These are phyloP conservation scores for Heliconius hortense DNA, from an alignment of 2,888 invertebrate species.

Conservation along the genomic window DNA sequence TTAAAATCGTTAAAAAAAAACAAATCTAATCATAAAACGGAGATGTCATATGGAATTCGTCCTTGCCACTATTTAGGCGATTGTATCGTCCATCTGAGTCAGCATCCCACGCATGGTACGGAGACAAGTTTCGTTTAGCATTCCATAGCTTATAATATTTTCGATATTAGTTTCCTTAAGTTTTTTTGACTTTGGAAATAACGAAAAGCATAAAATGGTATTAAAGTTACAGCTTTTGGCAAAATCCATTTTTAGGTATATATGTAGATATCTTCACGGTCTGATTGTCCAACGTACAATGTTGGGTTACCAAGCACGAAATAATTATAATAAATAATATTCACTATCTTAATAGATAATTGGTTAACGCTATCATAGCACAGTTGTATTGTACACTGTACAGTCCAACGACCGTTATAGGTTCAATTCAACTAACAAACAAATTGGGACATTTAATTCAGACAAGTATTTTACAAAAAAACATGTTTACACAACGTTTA, in stretches of 20 bases:
- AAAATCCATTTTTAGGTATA: background rate
- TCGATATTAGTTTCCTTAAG: constrained; percentile 21
- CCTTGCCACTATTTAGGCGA: constrained; percentile 45
- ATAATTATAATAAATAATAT: constrained; percentile 6
- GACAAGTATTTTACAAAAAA: too few relatives aligned
- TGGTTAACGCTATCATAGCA: background rate
- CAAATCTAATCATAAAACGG: constrained; percentile 1
- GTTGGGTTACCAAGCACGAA: background rate
- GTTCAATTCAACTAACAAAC: too few relatives aligned
- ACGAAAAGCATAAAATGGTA: background rate
- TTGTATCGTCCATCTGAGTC: constrained; percentile 42
- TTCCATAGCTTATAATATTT: constrained; percentile 33
- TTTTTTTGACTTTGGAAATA: constrained; percentile 9
- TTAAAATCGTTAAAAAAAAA: background rate
- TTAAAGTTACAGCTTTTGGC: too few relatives aligned
- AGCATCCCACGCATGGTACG: constrained; percentile 43
- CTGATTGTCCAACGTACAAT: background rate
- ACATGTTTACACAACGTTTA: too few relatives aligned
- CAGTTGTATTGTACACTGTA: background rate
- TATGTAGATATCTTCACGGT: background rate
- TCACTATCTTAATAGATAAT: background rate
- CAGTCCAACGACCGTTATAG: too few relatives aligned
- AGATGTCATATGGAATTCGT: constrained; percentile 38
- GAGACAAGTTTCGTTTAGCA: constrained; percentile 32
- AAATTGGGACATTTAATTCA: too few relatives aligned